Evolutionary conservation across 1,140 invertebrate species (phyloP).

Genomic region (Bradysia coprophila): DNA sequence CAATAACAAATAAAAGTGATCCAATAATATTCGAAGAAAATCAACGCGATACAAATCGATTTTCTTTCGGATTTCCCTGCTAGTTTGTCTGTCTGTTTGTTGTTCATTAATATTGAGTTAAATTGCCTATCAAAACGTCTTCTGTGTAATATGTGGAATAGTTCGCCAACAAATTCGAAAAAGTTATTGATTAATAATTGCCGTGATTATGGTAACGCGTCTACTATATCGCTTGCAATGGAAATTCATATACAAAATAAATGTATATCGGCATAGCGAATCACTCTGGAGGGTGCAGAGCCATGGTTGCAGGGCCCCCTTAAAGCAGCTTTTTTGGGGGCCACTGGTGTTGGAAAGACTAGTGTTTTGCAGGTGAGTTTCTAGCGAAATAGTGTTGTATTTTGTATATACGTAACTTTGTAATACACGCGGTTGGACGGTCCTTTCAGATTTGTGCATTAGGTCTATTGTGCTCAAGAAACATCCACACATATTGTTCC

Average conservation of each 20-base stretch:
- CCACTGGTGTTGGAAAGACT: slow-evolving; percentile 59
- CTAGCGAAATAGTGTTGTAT: background rate
- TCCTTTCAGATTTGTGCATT: too few relatives aligned
- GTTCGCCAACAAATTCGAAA: slow-evolving; percentile 24
- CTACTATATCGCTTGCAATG: slow-evolving; percentile 24
- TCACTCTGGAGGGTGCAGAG: slow-evolving; percentile 22
- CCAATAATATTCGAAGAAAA: too few relatives aligned
- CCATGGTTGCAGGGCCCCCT: slow-evolving; percentile 37
- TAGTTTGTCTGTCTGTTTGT: too few relatives aligned
- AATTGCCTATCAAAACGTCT: too few relatives aligned
- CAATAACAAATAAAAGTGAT: too few relatives aligned
- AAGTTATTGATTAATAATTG: slow-evolving; percentile 22
- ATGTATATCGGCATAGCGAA: slow-evolving; percentile 25
- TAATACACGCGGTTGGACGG: too few relatives aligned
- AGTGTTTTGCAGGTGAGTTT: slow-evolving; percentile 55
- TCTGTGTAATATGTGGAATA: slow-evolving; percentile 3
- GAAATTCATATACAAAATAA: slow-evolving; percentile 24
- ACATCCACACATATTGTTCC: too few relatives aligned
- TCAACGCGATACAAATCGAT: too few relatives aligned
- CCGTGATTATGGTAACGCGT: slow-evolving; percentile 24
- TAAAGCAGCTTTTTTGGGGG: slow-evolving; percentile 60
- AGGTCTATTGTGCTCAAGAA: too few relatives aligned
- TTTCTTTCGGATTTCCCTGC: too few relatives aligned
- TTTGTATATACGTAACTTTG: background rate
- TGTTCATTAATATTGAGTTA: too few relatives aligned